Percentiles rank a stretch among this genome's conserved stretches.
Conservation (phyloP, 2,888 invertebrate genomes). For the Cynaeus angustus region DNA sequence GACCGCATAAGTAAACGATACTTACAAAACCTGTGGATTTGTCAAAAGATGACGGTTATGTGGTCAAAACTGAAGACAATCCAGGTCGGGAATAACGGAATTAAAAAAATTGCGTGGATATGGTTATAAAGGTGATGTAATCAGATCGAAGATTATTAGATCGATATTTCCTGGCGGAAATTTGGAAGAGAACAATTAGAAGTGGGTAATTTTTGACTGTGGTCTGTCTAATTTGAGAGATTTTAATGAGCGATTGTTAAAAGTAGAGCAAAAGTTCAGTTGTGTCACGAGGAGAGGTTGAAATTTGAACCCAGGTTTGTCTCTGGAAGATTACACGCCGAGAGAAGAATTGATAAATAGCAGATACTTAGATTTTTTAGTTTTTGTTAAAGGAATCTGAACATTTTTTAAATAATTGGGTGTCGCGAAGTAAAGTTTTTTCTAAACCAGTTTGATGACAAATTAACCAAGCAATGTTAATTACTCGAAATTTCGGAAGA, state of each 20-base stretch:
- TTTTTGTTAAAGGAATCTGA: too few relatives aligned
- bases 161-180: too few relatives aligned
- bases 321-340: too few relatives aligned
- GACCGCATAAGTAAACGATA: conserved; percentile 34
- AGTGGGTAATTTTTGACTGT: not conserved
- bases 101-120: not conserved
- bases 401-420: too few relatives aligned
- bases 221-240: not conserved
- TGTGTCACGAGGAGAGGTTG: not conserved
- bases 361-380: too few relatives aligned
- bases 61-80: conserved; percentile 24
- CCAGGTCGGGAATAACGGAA: conserved; percentile 6
- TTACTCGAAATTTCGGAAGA: too few relatives aligned
- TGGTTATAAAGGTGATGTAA: not conserved
- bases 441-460: too few relatives aligned
- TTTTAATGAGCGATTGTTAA: not conserved
- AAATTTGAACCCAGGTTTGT: too few relatives aligned
- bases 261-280: not conserved
- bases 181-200: not conserved
- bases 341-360: too few relatives aligned
- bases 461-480: too few relatives aligned
- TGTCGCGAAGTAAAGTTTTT: too few relatives aligned
- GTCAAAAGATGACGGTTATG: conserved; percentile 30
- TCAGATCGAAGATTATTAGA: not conserved
- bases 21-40: conserved; percentile 12